Evolutionary conservation across 2,113 vertebrate genomes (phyloP).

Genomic region (Scortum barcoo): DNA sequence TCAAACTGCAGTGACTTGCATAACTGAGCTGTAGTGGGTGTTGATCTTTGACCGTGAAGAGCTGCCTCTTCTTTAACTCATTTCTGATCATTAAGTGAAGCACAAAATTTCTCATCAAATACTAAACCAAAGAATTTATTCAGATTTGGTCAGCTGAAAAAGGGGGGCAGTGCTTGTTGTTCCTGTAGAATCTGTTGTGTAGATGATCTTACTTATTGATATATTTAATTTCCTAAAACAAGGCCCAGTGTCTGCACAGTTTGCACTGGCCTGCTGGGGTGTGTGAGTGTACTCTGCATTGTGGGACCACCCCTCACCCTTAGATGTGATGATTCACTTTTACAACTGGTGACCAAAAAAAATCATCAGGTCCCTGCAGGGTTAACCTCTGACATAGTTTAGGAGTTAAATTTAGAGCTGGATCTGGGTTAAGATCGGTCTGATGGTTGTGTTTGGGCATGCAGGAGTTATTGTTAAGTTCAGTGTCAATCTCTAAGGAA

Average conservation of each 20-base stretch:
- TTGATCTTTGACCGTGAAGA: not conserved
- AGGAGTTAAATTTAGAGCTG: not conserved
- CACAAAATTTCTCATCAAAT: not conserved
- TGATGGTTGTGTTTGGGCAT: slow-evolving; percentile 16
- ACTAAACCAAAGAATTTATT: not conserved
- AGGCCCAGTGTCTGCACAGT: not conserved
- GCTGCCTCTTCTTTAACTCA: not conserved
- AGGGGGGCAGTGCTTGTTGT: not conserved
- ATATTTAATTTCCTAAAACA: not conserved
- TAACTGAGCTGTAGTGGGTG: not conserved
- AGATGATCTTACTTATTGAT: not conserved
- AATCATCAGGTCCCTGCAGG: not conserved
- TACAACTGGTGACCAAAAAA: not conserved
- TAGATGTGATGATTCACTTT: not conserved
- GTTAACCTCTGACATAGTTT: not conserved
- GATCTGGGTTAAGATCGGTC: slow-evolving; percentile 3
- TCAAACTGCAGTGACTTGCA: not conserved
- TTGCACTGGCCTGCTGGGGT: not conserved
- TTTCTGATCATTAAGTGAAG: not conserved
- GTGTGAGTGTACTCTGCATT: not conserved
- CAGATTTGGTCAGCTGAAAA: too few relatives aligned
- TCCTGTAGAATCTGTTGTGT: not conserved
- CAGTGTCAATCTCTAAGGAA: not conserved
- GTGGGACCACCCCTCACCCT: not conserved
- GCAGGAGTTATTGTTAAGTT: not conserved